Percentiles rank a stretch among this genome's conserved stretches.
Evolutionary conservation across 1,140 invertebrate species (phyloP).

Genomic region (Coenobita brevimanus): DNA sequence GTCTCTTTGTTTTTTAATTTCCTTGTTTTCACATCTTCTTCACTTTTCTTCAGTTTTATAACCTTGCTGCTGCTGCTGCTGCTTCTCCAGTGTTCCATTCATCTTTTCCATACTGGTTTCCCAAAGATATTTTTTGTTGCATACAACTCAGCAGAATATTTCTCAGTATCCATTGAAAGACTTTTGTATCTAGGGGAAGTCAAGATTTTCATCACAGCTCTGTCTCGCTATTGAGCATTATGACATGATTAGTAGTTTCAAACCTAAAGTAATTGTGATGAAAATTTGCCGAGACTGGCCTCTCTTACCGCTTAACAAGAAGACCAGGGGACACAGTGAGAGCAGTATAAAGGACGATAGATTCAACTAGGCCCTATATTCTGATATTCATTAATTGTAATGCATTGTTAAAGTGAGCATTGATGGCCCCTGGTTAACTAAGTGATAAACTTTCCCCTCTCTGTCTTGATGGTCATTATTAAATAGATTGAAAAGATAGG

Average conservation of each 20-base stretch:
- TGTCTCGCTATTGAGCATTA: not conserved
- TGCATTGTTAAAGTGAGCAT: constrained; percentile 56
- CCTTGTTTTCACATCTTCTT: constrained; percentile 29
- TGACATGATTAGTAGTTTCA: not conserved
- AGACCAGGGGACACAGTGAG: constrained; percentile 70
- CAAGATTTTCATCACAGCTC: constrained; percentile 68
- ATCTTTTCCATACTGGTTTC: not conserved
- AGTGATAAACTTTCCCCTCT: constrained; percentile 68
- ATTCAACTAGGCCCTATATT: constrained; percentile 48
- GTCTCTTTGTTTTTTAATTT: constrained; percentile 44
- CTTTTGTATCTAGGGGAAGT: constrained; percentile 68
- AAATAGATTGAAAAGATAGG: constrained; percentile 53
- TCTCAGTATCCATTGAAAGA: constrained; percentile 67
- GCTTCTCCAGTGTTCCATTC: too few species aligned
- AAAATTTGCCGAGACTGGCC: constrained; percentile 67
- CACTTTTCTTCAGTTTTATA: not conserved
- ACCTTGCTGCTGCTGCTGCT: not conserved
- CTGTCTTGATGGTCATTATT: constrained; percentile 61
- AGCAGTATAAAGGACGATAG: constrained; percentile 41
- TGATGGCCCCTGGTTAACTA: constrained; percentile 69
- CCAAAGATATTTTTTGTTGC: not conserved
- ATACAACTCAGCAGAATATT: constrained; percentile 46
- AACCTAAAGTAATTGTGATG: constrained; percentile 58
- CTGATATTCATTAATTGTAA: constrained; percentile 30
- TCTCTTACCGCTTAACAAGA: constrained; percentile 61